Base-by-base conservation (phyloP, 2,113 vertebrate genomes). In the Phocoena sinus region DNA sequence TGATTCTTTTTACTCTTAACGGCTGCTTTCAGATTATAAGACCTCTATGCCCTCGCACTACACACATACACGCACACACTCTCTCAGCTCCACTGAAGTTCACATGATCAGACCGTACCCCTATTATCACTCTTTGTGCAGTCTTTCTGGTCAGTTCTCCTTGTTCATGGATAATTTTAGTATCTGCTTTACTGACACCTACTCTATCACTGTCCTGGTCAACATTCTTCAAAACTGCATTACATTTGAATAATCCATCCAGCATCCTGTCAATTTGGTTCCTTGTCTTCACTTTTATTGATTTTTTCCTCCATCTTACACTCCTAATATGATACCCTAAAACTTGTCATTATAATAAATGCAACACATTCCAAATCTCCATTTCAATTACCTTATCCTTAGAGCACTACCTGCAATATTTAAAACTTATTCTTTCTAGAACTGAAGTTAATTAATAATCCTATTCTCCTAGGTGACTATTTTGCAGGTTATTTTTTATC, bases 331-430 rank as follows among this genome's bases (percentile, higher is more conserved):
- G n/a, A 68, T n/a, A 50, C 2, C 33, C n/a, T 33, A 88, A 76
- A 76, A 65, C 6, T 87, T 84, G 33, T 56, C 56, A 81, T 87
- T 89, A 62, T 76, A 89, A 74, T 73, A 87, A 87, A 87, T 73
- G 17, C 1, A 31, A 9, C 8, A 73, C 5, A 73, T 87, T 18
- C 26, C 21, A 96, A 41, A 58, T 88, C 56, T 94, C 79, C 70
- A 65, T 63, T 93, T 81, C 28, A 79, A 36, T 74, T 93, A 68
- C 12, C 31, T 20, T 44, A 23, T 0, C 21, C 33, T 82, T 82
- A 89, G 6, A 83, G 15, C n/a, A 58, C 23, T 60, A 20, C 10
- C 41, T 82, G 25, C 8, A 77, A 50, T 58, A 83, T 81, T 97
- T 80, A 91, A 96, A 83, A 82, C 1, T 25, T 56, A 31, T 31